Evolutionary conservation across 2,113 vertebrate genomes (phyloP), one percentile per base, ranked within the genome.

Genomic region (Leucopternis melanops): DNA sequence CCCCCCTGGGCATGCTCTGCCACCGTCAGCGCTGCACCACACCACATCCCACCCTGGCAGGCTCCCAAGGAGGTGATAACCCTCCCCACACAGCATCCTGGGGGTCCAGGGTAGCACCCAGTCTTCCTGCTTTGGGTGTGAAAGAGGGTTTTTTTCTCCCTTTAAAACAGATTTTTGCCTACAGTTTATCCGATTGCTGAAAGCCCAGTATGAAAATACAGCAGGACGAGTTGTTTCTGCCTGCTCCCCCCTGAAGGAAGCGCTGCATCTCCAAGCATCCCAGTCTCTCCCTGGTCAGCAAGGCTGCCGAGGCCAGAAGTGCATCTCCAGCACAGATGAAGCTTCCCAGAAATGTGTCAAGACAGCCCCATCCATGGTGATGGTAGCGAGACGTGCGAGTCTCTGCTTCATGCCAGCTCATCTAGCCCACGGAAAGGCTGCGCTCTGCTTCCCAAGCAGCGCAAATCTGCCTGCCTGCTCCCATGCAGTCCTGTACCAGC

Each of bases 341-440:
- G 7, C 55, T 86, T 74, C 50, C n/a, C 15, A 70, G 77, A 61
- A 70, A 81, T 19, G 31, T 72, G 66, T 58, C 13, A 34, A 57
- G 73, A 63, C 58, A 80, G 66, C 25, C 47, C 0, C 0, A 55
- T 36, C 40, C 7, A 1, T 18, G 29, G 58, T 0, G 0, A 16
- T 21, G 31, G 45, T 4, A 65, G 44, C 0, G 0, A 80, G 49
- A 86, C 1, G 1, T 40, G 47, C 0, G 4, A 47, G 22, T 29
- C 20, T 34, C 40, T 80, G 26, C 63, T 63, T 47, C 0, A 0
- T 4, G 0, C 16, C 0, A 0, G 52, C 27, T 75, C 58, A 42
- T 26, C 65, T 45, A 70, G 67, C 62, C 75, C 47, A 18, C 2
- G 3, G 3, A 40, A 61, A 55, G 29, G 38, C 50, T 92, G 34